Evolutionary conservation across 2,113 vertebrate species (phyloP).

Genomic region (Periophthalmodon schlosseri): DNA sequence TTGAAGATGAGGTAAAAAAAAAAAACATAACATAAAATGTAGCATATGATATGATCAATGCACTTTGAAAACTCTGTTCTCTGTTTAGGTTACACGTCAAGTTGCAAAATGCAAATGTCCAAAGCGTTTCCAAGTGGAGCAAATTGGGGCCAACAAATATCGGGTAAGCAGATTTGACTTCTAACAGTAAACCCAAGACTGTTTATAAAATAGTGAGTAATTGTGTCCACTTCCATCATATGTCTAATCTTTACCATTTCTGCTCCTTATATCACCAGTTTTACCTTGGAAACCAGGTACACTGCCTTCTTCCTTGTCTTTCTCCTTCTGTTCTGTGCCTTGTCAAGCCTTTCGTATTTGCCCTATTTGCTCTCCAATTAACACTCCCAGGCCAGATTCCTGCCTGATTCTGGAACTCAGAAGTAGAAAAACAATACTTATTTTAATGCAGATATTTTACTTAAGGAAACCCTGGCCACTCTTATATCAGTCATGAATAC

Average conservation of each 20-base stretch:
- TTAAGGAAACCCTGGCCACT: conserved; percentile 15
- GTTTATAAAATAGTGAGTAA: conserved; percentile 24
- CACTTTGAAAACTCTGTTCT: background rate
- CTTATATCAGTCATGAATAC: background rate
- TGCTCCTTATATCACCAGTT: conserved; percentile 91
- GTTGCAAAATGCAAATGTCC: conserved; percentile 99
- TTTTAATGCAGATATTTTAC: background rate
- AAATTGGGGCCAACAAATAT: conserved; percentile 99
- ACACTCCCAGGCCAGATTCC: conserved; percentile 56
- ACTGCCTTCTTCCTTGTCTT: conserved; percentile 54
- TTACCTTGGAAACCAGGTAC: conserved; percentile 99
- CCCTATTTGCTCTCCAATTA: conserved; percentile 56
- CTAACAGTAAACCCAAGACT: background rate
- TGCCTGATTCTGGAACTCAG: conserved; percentile 71
- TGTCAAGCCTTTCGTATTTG: conserved; percentile 43
- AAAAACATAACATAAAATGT: background rate
- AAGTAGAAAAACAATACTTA: conserved; percentile 56
- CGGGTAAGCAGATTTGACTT: conserved; percentile 80
- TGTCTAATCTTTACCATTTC: conserved; percentile 74
- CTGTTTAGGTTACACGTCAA: conserved; percentile 90
- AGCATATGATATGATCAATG: background rate
- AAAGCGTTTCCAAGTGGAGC: conserved; percentile 98
- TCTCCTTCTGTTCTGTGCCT: conserved; percentile 42
- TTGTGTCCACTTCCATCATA: conserved; percentile 67
- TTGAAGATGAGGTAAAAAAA: conserved; percentile 92